phyloP scores from a whole-genome alignment of 2,888 invertebrate genomes.

The Chrysodeixis includens region DNA sequence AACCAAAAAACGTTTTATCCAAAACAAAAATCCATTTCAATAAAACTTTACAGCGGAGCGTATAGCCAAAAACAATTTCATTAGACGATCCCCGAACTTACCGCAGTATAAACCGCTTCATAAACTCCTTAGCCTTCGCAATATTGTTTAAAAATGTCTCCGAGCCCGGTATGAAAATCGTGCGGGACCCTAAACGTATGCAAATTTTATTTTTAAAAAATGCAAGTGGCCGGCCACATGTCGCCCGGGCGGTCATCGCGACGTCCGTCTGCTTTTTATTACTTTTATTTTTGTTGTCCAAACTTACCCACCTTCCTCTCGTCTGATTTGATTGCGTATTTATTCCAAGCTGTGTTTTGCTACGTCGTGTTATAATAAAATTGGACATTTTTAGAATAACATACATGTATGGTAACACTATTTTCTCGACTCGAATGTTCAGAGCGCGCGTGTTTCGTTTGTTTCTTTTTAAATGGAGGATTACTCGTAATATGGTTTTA shows the following conservation, averaged over 20 bases:
- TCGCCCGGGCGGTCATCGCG: slow-evolving; percentile 67
- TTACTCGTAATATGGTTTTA: background rate
- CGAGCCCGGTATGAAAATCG: slow-evolving; percentile 51
- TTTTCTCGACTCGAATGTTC: slow-evolving; percentile 5
- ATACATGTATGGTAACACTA: slow-evolving; percentile 1
- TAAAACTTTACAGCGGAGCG: slow-evolving; percentile 59
- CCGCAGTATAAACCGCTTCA: slow-evolving; percentile 60
- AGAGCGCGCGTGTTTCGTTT: background rate
- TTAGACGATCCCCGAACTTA: slow-evolving; percentile 66
- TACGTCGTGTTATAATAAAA: slow-evolving; percentile 32
- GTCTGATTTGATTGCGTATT: slow-evolving; percentile 68
- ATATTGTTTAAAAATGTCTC: slow-evolving; percentile 65
- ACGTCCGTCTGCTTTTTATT: slow-evolving; percentile 69
- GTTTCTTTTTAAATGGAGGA: background rate
- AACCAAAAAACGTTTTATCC: slow-evolving; percentile 49
- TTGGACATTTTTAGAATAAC: slow-evolving; percentile 26
- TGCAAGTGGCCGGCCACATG: slow-evolving; percentile 85
- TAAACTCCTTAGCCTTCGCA: slow-evolving; percentile 61
- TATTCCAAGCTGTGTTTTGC: slow-evolving; percentile 66
- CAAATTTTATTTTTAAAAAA: slow-evolving; percentile 87
- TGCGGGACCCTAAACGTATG: slow-evolving; percentile 79
- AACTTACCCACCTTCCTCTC: slow-evolving; percentile 69
- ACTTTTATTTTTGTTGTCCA: slow-evolving; percentile 70
- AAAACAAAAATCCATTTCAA: slow-evolving; percentile 54
- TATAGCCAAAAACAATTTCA: slow-evolving; percentile 73